phyloP scores from a whole-genome alignment of 2,797 vertebrate genomes.

The Sebastes melanostomus region DNA sequence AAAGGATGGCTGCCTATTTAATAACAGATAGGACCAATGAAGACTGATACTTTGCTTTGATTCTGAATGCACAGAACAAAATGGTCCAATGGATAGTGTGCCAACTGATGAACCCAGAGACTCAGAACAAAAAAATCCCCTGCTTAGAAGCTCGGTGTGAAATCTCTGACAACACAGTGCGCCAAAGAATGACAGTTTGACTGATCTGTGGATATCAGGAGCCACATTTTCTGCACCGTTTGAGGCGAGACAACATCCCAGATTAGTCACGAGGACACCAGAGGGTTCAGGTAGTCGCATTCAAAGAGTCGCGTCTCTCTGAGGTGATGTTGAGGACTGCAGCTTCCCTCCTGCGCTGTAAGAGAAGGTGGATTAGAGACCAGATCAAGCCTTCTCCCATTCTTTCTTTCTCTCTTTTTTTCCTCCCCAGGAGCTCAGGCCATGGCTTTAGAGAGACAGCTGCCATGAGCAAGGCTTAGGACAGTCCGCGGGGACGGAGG shows the following conservation, averaged over 20 bases:
- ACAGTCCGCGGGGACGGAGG: conserved; percentile 51
- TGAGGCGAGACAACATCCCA: conserved; percentile 30
- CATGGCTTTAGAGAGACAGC: conserved; percentile 71
- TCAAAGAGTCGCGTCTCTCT: conserved; percentile 43
- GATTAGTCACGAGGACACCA: conserved; percentile 22
- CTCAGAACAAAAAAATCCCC: neutral
- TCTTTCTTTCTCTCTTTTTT: conserved; percentile 20
- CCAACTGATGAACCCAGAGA: neutral
- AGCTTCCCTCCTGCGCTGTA: conserved; percentile 34
- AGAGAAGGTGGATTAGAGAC: conserved; percentile 68
- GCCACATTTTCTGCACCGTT: conserved; percentile 21
- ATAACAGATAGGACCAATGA: conserved; percentile 29
- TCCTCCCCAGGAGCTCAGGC: conserved; percentile 64
- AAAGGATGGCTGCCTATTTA: conserved; percentile 47
- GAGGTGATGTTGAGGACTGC: conserved; percentile 55
- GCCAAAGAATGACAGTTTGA: neutral
- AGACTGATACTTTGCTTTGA: conserved; percentile 13
- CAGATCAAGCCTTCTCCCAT: conserved; percentile 52
- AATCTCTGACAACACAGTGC: neutral
- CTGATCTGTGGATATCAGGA: neutral
- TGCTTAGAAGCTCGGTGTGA: neutral
- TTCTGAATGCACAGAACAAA: conserved; percentile 15
- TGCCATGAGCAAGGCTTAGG: conserved; percentile 72
- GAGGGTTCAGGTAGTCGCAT: conserved; percentile 31
- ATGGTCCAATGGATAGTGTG: neutral